A percentile compares a stretch with the other conserved stretches of the same genome.
Conservation (phyloP, 2,888 invertebrate genomes). For the Dryomyza anilis region DNA sequence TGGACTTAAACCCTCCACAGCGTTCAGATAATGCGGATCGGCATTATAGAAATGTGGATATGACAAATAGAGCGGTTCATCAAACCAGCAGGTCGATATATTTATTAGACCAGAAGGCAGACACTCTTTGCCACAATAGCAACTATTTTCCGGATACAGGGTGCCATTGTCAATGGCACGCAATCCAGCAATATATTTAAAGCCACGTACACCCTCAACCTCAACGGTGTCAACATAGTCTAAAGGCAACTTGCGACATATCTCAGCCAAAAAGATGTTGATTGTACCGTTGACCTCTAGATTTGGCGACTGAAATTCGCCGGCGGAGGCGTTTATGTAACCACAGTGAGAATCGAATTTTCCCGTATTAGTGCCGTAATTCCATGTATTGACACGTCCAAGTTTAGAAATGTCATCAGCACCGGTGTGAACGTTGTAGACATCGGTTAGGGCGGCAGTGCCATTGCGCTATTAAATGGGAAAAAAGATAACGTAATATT, state of each 20-base stretch:
- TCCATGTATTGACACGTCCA: slow-evolving; percentile 76
- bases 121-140: slow-evolving; percentile 71
- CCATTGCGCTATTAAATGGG: slow-evolving; percentile 73
- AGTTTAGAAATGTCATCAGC: slow-evolving; percentile 66
- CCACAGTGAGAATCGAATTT: slow-evolving; percentile 65
- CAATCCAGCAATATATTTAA: slow-evolving; percentile 69
- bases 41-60: slow-evolving; percentile 82
- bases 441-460: slow-evolving; percentile 72
- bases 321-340: slow-evolving; percentile 72
- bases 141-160: slow-evolving; percentile 66
- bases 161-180: slow-evolving; percentile 72
- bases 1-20: slow-evolving; percentile 73
- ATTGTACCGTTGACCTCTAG: slow-evolving; percentile 65
- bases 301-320: slow-evolving; percentile 77
- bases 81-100: slow-evolving; percentile 75
- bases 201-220: slow-evolving; percentile 68
- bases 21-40: slow-evolving; percentile 69
- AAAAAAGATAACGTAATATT: neutral
- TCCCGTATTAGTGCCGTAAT: slow-evolving; percentile 66
- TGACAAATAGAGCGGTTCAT: slow-evolving; percentile 80
- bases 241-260: slow-evolving; percentile 72
- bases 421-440: slow-evolving; percentile 78
- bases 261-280: slow-evolving; percentile 74
- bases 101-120: slow-evolving; percentile 77
- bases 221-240: slow-evolving; percentile 66